Conservation (phyloP, 2,113 vertebrate genomes). For the Cisticola juncidis region DNA sequence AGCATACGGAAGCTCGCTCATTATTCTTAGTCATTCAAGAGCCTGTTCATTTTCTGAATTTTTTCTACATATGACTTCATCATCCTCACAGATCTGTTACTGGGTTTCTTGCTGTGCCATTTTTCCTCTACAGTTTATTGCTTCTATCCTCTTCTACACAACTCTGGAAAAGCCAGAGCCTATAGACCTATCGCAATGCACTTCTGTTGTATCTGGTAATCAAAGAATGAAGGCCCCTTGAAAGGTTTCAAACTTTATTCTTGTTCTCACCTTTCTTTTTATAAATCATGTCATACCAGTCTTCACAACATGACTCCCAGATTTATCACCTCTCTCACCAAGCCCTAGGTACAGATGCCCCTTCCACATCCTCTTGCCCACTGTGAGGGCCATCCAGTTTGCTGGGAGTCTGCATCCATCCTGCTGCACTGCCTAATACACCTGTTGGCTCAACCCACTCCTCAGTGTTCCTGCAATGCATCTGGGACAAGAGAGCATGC, state of each 20-base stretch:
- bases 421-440: neutral
- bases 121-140: neutral
- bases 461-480: neutral
- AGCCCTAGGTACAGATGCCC: neutral
- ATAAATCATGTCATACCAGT: neutral
- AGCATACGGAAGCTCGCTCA: neutral
- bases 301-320: neutral
- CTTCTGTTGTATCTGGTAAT: neutral
- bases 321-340: neutral
- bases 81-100: neutral
- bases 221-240: neutral
- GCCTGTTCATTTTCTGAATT: constrained; percentile 11
- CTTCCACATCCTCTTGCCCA: neutral
- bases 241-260: neutral
- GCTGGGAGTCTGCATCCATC: neutral
- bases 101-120: neutral
- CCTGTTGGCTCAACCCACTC: neutral
- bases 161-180: neutral
- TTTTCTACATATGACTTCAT: neutral
- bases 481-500: neutral
- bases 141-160: neutral
- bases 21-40: constrained; percentile 37
- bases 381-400: neutral
- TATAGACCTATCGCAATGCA: neutral
- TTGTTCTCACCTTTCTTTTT: neutral